Percentiles rank a stretch among this genome's conserved stretches.
These are phyloP conservation scores for Leucophenga montana DNA, from an alignment of 2,888 invertebrate genomes.

Conservation along the genomic window DNA sequence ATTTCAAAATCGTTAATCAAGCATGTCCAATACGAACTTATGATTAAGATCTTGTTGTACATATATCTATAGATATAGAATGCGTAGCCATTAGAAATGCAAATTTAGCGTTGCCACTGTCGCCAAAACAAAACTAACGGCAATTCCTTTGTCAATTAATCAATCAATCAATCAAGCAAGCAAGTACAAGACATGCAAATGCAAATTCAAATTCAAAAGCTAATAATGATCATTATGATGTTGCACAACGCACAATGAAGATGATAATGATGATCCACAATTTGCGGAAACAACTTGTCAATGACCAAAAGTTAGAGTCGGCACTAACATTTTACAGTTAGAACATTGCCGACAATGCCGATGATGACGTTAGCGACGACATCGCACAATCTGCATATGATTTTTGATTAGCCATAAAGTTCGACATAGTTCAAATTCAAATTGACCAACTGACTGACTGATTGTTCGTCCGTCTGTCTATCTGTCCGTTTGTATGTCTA, in stretches of 20 bases:
- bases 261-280: conserved; percentile 50
- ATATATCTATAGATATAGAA: neutral
- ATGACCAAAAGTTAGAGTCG: conserved; percentile 33
- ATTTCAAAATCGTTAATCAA: no score
- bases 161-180: conserved; percentile 62
- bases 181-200: conserved; percentile 28
- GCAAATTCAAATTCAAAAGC: conserved; percentile 31
- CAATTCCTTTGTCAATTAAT: conserved; percentile 68
- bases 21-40: neutral
- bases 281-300: conserved; percentile 64
- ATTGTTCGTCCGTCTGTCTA: conserved; percentile 19
- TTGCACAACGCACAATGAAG: conserved; percentile 18
- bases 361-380: no score
- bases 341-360: neutral
- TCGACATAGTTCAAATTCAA: conserved; percentile 43
- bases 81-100: conserved; percentile 27
- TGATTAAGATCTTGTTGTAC: neutral
- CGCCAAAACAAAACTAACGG: conserved; percentile 54
- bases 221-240: conserved; percentile 31
- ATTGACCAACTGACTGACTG: conserved; percentile 22
- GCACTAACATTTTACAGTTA: neutral
- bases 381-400: conserved; percentile 33
- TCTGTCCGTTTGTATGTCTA: neutral
- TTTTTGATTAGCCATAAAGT: conserved; percentile 53
- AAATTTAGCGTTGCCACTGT: conserved; percentile 20